Conservation (phyloP, 2,888 invertebrate genomes). For the Stenodema calcarata region DNA sequence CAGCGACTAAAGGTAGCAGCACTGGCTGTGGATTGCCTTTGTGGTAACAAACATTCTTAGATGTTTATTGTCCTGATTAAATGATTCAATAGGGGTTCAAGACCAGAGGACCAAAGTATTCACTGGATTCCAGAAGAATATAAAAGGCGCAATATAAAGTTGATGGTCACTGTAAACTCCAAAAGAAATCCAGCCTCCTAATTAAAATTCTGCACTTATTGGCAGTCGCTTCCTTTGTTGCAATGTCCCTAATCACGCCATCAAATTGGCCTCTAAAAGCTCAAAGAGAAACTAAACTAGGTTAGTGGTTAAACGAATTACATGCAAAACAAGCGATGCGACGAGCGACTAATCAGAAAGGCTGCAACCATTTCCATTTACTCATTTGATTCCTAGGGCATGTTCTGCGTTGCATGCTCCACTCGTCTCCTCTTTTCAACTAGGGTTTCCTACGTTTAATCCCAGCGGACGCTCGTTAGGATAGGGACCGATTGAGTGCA, state of each 20-base stretch:
- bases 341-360: background rate
- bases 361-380: background rate
- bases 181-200: background rate
- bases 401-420: background rate
- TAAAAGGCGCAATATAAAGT: too few species aligned
- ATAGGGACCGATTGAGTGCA: background rate
- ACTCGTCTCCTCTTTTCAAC: conserved; percentile 6
- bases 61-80: too few species aligned
- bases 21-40: too few species aligned
- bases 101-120: too few species aligned
- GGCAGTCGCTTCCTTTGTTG: background rate
- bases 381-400: background rate
- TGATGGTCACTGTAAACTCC: too few species aligned
- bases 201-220: background rate
- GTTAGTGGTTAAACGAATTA: conserved; percentile 1
- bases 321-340: conserved; percentile 10
- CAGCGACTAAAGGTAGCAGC: too few species aligned
- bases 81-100: too few species aligned
- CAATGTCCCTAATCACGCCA: background rate
- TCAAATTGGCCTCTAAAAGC: background rate
- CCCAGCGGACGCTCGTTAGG: background rate
- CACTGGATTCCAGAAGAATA: too few species aligned
- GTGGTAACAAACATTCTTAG: too few species aligned
- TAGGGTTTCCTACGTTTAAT: conserved; percentile 12
- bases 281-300: conserved; percentile 4